These are phyloP conservation scores for Cyclargus thomasi DNA, from an alignment of 1,140 invertebrate species.

Conservation along the genomic window DNA sequence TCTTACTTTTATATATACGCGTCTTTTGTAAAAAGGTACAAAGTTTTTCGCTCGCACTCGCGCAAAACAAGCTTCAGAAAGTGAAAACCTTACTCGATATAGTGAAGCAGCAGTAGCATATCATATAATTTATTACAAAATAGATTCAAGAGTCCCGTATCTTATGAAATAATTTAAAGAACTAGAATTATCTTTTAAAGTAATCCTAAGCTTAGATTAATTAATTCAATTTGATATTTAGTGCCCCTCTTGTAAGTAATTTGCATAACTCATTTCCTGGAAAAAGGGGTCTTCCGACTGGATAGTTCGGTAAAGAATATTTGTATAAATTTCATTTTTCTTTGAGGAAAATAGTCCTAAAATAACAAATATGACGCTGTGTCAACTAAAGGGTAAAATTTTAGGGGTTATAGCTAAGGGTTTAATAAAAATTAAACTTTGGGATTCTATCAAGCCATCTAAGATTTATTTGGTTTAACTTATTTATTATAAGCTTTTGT, in stretches of 20 bases:
- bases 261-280: neutral
- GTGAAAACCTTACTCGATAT: no score
- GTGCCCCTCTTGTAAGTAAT: neutral
- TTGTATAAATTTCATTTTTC: neutral
- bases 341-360: neutral
- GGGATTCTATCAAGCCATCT: neutral
- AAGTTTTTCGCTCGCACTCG: no score
- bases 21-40: no score
- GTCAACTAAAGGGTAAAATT: no score
- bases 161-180: neutral
- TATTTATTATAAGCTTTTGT: no score
- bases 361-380: neutral
- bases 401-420: neutral
- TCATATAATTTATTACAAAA: no score
- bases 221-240: constrained; percentile 4
- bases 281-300: neutral
- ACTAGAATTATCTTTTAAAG: neutral
- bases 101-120: no score
- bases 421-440: neutral
- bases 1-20: no score
- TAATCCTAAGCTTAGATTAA: neutral
- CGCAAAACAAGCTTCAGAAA: no score
- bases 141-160: no score
- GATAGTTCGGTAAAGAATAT: neutral
- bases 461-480: neutral